Conservation (phyloP, 2,113 vertebrate genomes). For the Gymnarchus niloticus region DNA sequence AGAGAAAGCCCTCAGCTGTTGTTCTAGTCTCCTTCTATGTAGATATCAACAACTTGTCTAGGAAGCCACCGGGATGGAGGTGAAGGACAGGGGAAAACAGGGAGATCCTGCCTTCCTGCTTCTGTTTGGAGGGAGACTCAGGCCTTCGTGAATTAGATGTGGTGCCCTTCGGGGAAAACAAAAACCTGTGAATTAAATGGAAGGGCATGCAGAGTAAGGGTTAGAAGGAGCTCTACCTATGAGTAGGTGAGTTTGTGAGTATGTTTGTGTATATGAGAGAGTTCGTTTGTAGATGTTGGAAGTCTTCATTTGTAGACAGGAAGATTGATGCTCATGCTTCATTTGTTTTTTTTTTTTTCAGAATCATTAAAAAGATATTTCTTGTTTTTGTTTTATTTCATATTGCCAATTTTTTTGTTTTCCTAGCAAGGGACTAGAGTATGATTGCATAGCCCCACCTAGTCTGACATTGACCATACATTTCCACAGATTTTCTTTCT, state of each 20-base stretch:
- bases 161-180: not conserved
- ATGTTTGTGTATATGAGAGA: not conserved
- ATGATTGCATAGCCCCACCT: not conserved
- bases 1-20: not conserved
- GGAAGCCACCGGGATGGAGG: not conserved
- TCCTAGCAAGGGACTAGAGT: not conserved
- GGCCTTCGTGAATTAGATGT: not conserved
- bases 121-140: not conserved
- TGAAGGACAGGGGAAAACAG: not conserved
- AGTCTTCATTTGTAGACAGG: not conserved
- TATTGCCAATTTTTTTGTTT: not conserved
- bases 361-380: not conserved
- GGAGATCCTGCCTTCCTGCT: not conserved
- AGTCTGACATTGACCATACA: not conserved
- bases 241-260: not conserved
- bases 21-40: not conserved
- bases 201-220: not conserved
- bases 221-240: too few relatives aligned
- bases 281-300: not conserved
- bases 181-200: not conserved
- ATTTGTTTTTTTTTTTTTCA: not conserved
- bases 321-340: not conserved
- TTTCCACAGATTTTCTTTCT: not conserved
- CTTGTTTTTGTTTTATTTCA: not conserved
- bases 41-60: not conserved